These are phyloP conservation scores for Eristalinus aeneus DNA, from an alignment of 2,888 invertebrate genomes.

Conservation along the genomic window DNA sequence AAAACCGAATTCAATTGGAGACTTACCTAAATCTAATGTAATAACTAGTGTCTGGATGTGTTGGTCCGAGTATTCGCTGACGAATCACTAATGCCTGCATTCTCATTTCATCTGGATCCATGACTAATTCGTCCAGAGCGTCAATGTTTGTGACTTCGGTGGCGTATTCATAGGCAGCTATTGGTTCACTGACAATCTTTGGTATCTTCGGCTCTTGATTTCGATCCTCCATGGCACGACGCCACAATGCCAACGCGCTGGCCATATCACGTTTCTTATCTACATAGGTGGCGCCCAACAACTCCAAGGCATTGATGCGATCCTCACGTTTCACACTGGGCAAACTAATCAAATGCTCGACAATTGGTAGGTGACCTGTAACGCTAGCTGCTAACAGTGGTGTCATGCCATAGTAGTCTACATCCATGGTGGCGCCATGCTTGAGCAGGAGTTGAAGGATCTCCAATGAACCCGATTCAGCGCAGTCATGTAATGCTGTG, in stretches of 20 bases:
- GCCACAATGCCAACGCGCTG: conserved; percentile 93
- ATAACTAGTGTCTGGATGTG: conserved; percentile 98
- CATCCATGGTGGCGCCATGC: conserved; percentile 95
- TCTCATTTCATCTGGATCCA: conserved; percentile 97
- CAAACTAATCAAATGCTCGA: conserved; percentile 92
- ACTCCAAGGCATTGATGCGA: conserved; percentile 93
- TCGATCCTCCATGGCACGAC: conserved; percentile 93
- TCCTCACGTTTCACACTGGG: conserved; percentile 89
- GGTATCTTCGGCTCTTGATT: conserved; percentile 85
- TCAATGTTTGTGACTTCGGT: conserved; percentile 90
- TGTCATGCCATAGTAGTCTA: conserved; percentile 98
- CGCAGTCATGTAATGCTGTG: conserved; percentile 98
- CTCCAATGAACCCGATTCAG: conserved; percentile 96
- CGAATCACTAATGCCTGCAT: conserved; percentile 97
- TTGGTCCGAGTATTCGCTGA: conserved; percentile 94
- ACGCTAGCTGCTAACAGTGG: conserved; percentile 96
- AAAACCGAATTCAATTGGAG: neutral
- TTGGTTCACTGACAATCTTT: conserved; percentile 88
- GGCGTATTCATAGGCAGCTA: conserved; percentile 94
- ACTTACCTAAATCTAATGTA: conserved; percentile 90
- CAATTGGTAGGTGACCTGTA: conserved; percentile 95
- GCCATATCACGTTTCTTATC: conserved; percentile 97
- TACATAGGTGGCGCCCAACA: conserved; percentile 97
- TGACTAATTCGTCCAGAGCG: conserved; percentile 91
- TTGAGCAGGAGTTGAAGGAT: conserved; percentile 94